phyloP scores from a whole-genome alignment of 2,113 vertebrate species.

The Myocastor coypus region DNA sequence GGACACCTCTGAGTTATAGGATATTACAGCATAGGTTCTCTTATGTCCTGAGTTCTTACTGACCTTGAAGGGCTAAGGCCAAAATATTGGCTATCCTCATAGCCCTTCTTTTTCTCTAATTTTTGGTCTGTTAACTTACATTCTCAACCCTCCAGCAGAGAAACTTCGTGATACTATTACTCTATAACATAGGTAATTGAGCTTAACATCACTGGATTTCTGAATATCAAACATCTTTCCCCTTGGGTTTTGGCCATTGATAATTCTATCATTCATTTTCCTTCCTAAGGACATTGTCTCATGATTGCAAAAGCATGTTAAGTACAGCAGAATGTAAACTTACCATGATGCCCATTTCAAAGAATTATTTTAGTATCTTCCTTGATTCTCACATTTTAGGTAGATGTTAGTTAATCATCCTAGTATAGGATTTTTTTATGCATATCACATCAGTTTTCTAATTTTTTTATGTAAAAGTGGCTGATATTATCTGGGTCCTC shows the following conservation, averaged over 20 bases:
- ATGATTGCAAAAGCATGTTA: background rate
- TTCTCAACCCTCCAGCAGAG: too few species aligned
- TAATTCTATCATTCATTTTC: background rate
- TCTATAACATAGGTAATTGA: too few species aligned
- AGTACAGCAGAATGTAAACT: background rate
- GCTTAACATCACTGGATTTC: too few species aligned
- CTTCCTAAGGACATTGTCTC: background rate
- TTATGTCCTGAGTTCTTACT: too few species aligned
- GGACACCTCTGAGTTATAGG: too few species aligned
- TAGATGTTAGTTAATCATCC: background rate
- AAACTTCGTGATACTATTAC: too few species aligned
- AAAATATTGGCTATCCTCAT: too few species aligned
- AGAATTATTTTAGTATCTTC: background rate
- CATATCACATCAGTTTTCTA: background rate
- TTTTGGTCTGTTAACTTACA: too few species aligned
- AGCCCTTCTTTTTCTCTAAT: too few species aligned
- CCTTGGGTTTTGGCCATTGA: background rate
- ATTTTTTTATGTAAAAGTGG: background rate
- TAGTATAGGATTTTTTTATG: background rate
- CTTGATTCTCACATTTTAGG: background rate
- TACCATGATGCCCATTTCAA: background rate
- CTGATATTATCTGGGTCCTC: background rate
- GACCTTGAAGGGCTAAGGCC: too few species aligned
- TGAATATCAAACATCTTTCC: too few species aligned
- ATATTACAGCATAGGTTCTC: too few species aligned